Evolutionary conservation across 2,888 invertebrate species (phyloP).

Genomic region (Apotomis capreana): DNA sequence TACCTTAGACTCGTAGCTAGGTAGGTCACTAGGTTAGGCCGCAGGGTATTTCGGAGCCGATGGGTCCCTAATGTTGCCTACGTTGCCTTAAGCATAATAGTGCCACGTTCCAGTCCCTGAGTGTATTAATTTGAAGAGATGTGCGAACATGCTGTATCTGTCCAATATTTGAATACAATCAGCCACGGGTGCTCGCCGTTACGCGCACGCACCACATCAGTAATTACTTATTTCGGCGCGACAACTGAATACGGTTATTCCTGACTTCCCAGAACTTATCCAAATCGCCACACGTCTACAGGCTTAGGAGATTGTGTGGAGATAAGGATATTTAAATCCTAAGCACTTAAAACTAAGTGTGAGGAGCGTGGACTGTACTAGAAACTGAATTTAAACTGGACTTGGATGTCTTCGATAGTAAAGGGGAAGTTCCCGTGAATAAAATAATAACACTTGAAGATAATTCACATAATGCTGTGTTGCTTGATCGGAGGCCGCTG

Average conservation of each 20-base stretch:
- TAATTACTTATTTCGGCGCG: slow-evolving; percentile 45
- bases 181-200: slow-evolving; percentile 45
- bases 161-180: slow-evolving; percentile 62
- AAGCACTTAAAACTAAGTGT: not conserved
- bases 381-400: no score
- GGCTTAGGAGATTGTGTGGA: slow-evolving; percentile 40
- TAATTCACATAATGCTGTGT: no score
- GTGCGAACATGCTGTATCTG: slow-evolving; percentile 49
- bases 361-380: no score
- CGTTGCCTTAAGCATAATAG: no score
- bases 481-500: no score
- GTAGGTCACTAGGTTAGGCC: no score
- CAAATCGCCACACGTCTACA: slow-evolving; percentile 57
- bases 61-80: no score
- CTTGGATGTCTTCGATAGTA: no score
- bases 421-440: no score
- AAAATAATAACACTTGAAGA: no score
- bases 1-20: no score
- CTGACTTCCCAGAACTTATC: slow-evolving; percentile 59
- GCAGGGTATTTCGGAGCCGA: no score
- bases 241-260: slow-evolving; percentile 37
- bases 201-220: slow-evolving; percentile 44
- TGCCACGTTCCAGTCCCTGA: not conserved
- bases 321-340: slow-evolving; percentile 7
- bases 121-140: not conserved